phyloP scores from a whole-genome alignment of 2,888 invertebrate species.

The Himalopsyche kuldschensis region DNA sequence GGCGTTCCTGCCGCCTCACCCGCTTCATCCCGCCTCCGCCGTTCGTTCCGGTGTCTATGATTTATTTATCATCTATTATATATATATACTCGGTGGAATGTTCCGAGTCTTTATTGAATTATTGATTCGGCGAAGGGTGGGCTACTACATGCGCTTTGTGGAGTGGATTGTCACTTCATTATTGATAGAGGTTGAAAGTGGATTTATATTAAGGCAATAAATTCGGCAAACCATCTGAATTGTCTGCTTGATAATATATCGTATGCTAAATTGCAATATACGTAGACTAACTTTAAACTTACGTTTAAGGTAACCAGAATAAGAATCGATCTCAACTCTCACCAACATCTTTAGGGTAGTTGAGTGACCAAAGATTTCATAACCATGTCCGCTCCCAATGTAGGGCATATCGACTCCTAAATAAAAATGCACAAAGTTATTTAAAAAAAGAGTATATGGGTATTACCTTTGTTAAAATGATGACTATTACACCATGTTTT shows the following conservation, averaged over 20 bases:
- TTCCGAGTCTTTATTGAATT: not conserved
- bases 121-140: not conserved
- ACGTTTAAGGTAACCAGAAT: too few relatives aligned
- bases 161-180: conserved; percentile 1
- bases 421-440: too few relatives aligned
- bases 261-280: too few relatives aligned
- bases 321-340: too few relatives aligned
- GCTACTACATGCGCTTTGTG: not conserved
- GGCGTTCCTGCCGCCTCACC: not conserved
- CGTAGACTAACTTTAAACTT: too few relatives aligned
- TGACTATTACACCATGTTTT: too few relatives aligned
- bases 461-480: too few relatives aligned
- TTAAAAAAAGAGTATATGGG: too few relatives aligned
- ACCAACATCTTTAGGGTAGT: too few relatives aligned
- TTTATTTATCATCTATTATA: not conserved
- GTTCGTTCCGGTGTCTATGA: not conserved
- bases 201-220: not conserved
- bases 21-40: not conserved
- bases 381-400: too few relatives aligned
- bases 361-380: too few relatives aligned
- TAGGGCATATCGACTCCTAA: too few relatives aligned
- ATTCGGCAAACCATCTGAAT: not conserved
- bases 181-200: not conserved
- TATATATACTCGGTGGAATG: not conserved
- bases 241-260: not conserved